Percentiles rank a stretch among this genome's conserved stretches.
Evolutionary conservation across 2,113 vertebrate species (phyloP).

Genomic region (Suricata suricatta): DNA sequence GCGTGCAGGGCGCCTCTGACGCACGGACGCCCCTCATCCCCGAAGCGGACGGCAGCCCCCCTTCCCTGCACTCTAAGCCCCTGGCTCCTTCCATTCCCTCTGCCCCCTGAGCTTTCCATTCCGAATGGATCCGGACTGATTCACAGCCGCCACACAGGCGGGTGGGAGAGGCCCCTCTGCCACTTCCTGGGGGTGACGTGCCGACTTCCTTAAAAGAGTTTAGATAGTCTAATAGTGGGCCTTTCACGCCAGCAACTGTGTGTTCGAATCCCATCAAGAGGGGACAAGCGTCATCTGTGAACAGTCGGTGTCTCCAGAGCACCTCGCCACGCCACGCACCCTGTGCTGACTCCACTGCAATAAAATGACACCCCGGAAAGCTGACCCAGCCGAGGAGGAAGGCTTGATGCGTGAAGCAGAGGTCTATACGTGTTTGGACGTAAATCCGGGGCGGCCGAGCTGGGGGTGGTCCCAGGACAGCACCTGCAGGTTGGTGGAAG

Average conservation of each 20-base stretch:
- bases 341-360: not conserved
- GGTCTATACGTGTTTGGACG: not conserved
- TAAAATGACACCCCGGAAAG: constrained; percentile 31
- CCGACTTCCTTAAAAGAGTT: constrained; percentile 74
- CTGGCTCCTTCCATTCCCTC: constrained; percentile 71
- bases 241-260: constrained; percentile 62
- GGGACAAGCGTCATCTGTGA: constrained; percentile 66
- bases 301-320: constrained; percentile 60
- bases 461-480: not conserved
- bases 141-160: constrained; percentile 59
- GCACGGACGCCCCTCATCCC: constrained; percentile 22
- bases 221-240: constrained; percentile 72
- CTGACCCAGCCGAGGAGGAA: not conserved
- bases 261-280: constrained; percentile 78
- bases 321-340: constrained; percentile 53
- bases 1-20: not conserved
- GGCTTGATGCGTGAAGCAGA: not conserved
- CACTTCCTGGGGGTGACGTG: constrained; percentile 39
- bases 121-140: constrained; percentile 74
- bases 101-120: constrained; percentile 81
- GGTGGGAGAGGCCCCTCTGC: constrained; percentile 35
- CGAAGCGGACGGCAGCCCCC: constrained; percentile 55
- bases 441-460: rapidly evolving
- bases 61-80: constrained; percentile 73
- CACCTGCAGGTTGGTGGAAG: not conserved